Percentiles rank a stretch among this genome's conserved stretches.
Conservation (phyloP, 2,888 invertebrate species). For the Resseliella maxima region DNA sequence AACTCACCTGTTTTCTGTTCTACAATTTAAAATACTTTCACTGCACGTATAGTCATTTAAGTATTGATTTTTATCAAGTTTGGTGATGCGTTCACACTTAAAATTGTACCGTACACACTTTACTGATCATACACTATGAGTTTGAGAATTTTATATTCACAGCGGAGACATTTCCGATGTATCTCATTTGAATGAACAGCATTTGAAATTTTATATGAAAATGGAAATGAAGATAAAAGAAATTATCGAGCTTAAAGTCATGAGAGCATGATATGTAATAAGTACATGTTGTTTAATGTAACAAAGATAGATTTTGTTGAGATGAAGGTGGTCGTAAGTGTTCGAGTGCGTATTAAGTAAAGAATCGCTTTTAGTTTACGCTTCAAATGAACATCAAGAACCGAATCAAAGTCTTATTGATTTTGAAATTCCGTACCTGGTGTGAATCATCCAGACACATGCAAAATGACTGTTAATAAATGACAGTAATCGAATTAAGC, state of each 20-base stretch:
- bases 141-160: conserved; percentile 27
- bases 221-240: neutral
- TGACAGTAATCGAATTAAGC: conserved; percentile 4
- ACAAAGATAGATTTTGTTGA: too few species aligned
- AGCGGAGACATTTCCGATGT: neutral
- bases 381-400: neutral
- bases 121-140: neutral
- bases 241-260: neutral
- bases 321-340: too few species aligned
- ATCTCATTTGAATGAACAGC: neutral
- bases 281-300: too few species aligned
- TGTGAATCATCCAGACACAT: neutral
- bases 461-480: neutral
- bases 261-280: neutral
- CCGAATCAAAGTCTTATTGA: neutral
- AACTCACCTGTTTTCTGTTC: neutral
- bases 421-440: neutral
- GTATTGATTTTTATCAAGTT: conserved; percentile 26
- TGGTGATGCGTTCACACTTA: neutral
- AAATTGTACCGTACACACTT: neutral
- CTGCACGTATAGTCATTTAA: neutral
- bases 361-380: neutral
- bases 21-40: neutral
- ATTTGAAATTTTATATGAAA: neutral
- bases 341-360: neutral